Percentiles rank a stretch among this genome's conserved stretches.
These are phyloP conservation scores for Malurus melanocephalus DNA, from an alignment of 2,113 vertebrate species.

Conservation along the genomic window DNA sequence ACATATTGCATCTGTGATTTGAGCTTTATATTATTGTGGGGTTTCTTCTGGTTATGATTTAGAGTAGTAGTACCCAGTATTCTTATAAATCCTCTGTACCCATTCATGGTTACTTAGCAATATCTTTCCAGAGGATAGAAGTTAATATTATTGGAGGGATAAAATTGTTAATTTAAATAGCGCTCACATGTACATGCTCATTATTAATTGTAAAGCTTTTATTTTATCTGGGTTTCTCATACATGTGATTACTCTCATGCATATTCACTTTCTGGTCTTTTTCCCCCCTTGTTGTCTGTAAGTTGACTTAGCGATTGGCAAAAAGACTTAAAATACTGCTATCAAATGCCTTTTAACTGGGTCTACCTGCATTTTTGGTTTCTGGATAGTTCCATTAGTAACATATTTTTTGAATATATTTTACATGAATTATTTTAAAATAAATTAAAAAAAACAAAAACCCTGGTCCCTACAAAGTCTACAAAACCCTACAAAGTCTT, in stretches of 20 bases:
- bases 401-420: not conserved
- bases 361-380: not conserved
- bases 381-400: not conserved
- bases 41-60: not conserved
- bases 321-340: not conserved
- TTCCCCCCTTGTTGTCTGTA: not conserved
- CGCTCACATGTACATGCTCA: not conserved
- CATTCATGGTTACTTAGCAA: not conserved
- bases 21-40: not conserved
- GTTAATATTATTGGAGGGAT: not conserved
- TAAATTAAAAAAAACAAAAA: not conserved
- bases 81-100: not conserved
- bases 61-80: not conserved
- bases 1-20: not conserved
- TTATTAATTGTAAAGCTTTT: not conserved
- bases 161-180: not conserved
- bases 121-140: not conserved
- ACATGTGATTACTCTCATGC: not conserved
- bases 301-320: not conserved
- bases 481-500: not conserved
- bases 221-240: not conserved
- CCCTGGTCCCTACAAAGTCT: not conserved
- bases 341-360: not conserved
- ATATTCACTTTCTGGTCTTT: not conserved
- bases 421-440: not conserved